Percentiles rank a stretch among this genome's conserved stretches.
Conservation (phyloP, 2,113 vertebrate species). For the Phaethon lepturus region DNA sequence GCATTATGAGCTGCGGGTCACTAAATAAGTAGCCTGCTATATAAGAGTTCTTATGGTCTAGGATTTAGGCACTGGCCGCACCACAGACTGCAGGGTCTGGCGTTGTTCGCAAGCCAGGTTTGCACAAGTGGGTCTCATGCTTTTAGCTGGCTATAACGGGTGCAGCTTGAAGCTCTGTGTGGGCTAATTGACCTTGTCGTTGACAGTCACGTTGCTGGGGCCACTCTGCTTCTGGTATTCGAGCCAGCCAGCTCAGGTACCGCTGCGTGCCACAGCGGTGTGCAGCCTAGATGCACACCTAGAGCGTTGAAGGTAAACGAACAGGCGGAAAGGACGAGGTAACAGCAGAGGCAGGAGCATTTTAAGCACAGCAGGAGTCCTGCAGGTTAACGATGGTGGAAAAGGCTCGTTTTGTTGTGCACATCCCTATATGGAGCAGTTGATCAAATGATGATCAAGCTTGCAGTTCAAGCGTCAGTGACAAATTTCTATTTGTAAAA, state of each 20-base stretch:
- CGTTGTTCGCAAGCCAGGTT: neutral
- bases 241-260: neutral
- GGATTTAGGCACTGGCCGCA: neutral
- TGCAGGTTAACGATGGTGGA: neutral
- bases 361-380: neutral
- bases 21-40: neutral
- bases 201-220: neutral
- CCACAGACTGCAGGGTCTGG: neutral
- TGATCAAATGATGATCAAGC: neutral
- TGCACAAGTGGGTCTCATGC: neutral
- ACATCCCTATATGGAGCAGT: neutral
- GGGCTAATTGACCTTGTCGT: neutral
- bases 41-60: neutral
- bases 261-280: neutral
- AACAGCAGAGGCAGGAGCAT: neutral
- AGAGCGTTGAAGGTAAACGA: accelerated
- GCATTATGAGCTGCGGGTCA: neutral
- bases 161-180: neutral
- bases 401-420: neutral
- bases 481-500: neutral
- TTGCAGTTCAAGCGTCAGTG: neutral
- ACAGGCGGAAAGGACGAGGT: neutral
- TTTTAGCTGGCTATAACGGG: neutral
- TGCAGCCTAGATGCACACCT: neutral
- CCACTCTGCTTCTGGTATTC: neutral